Conservation (phyloP, 2,113 vertebrate species). For the Pagrus major region DNA sequence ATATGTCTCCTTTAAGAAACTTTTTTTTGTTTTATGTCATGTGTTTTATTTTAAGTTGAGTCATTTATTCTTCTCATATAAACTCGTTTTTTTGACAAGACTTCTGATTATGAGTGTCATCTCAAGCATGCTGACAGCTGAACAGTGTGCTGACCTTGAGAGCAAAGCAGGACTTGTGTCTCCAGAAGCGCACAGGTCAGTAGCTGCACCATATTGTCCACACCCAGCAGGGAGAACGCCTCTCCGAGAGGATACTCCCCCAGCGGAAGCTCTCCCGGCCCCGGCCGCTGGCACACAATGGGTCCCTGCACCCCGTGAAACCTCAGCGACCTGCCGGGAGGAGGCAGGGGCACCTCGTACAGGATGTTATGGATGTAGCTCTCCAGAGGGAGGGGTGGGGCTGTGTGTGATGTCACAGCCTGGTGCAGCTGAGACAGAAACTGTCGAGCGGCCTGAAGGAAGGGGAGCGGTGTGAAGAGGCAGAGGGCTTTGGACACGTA, state of each 20-base stretch:
- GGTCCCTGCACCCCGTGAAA: slow-evolving; percentile 96
- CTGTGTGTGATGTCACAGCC: slow-evolving; percentile 90
- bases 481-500: slow-evolving; percentile 97
- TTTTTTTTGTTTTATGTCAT: neutral
- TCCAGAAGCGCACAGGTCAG: slow-evolving; percentile 97
- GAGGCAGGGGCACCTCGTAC: slow-evolving; percentile 95
- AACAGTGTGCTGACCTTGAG: slow-evolving; percentile 86
- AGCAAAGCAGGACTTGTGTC: slow-evolving; percentile 97
- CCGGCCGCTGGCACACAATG: slow-evolving; percentile 94
- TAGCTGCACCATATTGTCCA: slow-evolving; percentile 96
- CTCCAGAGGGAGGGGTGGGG: slow-evolving; percentile 94
- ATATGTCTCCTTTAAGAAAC: no score
- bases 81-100: no score
- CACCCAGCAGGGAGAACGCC: slow-evolving; percentile 90
- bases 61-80: neutral
- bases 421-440: slow-evolving; percentile 93
- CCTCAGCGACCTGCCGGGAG: slow-evolving; percentile 93
- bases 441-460: slow-evolving; percentile 94
- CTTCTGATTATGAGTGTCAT: neutral
- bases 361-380: slow-evolving; percentile 98
- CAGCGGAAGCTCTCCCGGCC: slow-evolving; percentile 90
- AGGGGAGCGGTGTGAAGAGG: slow-evolving; percentile 94
- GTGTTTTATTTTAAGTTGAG: no score
- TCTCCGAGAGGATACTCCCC: slow-evolving; percentile 93
- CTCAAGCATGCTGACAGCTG: neutral